Base-by-base conservation (phyloP, 1,140 invertebrate species). In the Cydia amplana region DNA sequence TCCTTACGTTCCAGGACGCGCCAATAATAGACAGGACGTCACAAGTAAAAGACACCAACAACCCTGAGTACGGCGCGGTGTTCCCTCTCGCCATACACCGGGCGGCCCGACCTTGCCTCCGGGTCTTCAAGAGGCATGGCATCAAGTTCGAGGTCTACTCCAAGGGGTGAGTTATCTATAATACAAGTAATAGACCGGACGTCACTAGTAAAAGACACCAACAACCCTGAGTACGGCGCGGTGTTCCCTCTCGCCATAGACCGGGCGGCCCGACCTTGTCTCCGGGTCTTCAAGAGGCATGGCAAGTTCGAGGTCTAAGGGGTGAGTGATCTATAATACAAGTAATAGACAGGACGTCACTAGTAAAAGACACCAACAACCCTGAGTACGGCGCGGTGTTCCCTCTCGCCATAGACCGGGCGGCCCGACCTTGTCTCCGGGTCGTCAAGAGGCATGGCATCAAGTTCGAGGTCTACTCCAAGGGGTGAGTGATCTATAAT, bases 141-240 rank as follows among this genome's bases (percentile, higher is more conserved):
- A 92, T 99, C 16, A 99, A 99, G 85, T 95, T 97, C 78, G 97
- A 99, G 93, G 94, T 99, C 14, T 99, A 96, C 94, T 96, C 97
- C 0, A 97, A 97, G 94, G 98, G 98, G 98, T 99, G 94, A 96
- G 95, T 81, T 16, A 49, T 51, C 9, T 51, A 16, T 51, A 12
- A 43, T 43, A n/a, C n/a, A n/a, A n/a, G n/a, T n/a, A n/a, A n/a
- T n/a, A 6, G 36, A 40, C 36, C 36, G 25, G 3, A 25, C 25
- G n/a, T n/a, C n/a, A n/a, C n/a, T n/a, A n/a, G n/a, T n/a, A n/a
- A 28, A 28, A 28, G 96, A 97, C 87, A 97, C 96, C 6, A 96
- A 96, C 85, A 98, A 96, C 93, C 98, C 98, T 4, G 96, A 97
- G 3, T 25, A 25, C 1, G 25, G 25, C 25, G 3, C 96, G 67